phyloP scores from a whole-genome alignment of 2,797 vertebrate genomes.

The Antrozous pallidus region DNA sequence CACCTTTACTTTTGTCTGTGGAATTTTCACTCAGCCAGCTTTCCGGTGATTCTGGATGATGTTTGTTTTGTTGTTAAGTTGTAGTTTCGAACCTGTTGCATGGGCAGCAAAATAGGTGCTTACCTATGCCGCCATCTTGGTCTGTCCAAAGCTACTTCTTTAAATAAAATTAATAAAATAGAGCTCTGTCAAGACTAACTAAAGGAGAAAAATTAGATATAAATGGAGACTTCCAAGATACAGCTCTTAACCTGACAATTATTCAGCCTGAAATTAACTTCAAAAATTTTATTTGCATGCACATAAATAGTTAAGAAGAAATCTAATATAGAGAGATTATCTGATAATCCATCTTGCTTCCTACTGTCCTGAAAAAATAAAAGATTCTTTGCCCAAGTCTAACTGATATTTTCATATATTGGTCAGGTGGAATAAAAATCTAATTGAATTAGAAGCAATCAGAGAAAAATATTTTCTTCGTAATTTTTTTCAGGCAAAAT shows the following conservation, averaged over 20 bases:
- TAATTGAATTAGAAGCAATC: not conserved
- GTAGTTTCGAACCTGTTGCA: too few relatives aligned
- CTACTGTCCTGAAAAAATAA: not conserved
- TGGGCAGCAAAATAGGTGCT: too few relatives aligned
- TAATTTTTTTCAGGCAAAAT: not conserved
- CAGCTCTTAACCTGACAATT: not conserved
- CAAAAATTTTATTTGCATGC: not conserved
- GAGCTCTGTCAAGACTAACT: not conserved
- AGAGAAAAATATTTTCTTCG: not conserved
- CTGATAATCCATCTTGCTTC: not conserved
- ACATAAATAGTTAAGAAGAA: constrained; percentile 12
- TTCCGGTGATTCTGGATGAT: too few relatives aligned
- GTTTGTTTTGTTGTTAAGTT: too few relatives aligned
- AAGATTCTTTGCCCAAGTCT: not conserved
- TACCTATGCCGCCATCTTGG: too few relatives aligned
- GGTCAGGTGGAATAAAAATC: not conserved
- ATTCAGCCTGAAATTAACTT: not conserved
- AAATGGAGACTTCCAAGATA: not conserved
- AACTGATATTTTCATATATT: not conserved
- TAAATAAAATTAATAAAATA: not conserved
- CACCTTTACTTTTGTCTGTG: too few relatives aligned
- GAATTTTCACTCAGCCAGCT: too few relatives aligned
- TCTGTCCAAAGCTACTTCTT: not conserved
- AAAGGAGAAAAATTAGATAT: not conserved
- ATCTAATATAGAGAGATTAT: not conserved